Percentiles rank a stretch among this genome's conserved stretches.
Evolutionary conservation across 35 echinoderm and acorn worm species (phyloP).

Genomic region (Apostichopus californicus): DNA sequence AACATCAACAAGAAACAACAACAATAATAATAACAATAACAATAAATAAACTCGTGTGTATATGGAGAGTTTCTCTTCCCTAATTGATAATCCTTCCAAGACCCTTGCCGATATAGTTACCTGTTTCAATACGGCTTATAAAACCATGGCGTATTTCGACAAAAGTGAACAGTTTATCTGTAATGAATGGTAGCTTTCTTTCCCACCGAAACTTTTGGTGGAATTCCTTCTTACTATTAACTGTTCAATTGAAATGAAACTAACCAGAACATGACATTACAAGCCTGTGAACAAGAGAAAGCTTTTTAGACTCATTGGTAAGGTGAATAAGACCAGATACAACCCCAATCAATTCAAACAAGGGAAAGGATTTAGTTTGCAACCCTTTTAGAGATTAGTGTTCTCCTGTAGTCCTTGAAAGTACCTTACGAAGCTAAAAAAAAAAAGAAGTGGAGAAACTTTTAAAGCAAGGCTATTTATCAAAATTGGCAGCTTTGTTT

Average conservation of each 20-base stretch:
- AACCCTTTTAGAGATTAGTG: background rate
- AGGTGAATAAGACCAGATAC: constrained; percentile 35
- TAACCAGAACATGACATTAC: constrained; percentile 22
- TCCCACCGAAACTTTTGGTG: background rate
- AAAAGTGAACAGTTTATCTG: background rate
- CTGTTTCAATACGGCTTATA: too few species aligned
- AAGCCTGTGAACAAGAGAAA: constrained; percentile 3
- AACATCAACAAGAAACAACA: too few species aligned
- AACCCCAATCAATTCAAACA: background rate
- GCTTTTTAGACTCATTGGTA: constrained; percentile 4
- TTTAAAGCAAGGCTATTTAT: background rate
- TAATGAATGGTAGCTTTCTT: background rate
- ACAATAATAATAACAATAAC: too few species aligned
- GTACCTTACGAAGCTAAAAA: background rate
- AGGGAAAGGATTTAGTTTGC: background rate
- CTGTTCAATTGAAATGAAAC: constrained; percentile 9
- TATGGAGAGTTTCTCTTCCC: too few species aligned
- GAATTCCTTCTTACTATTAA: background rate
- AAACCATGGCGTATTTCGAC: too few species aligned
- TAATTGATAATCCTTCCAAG: too few species aligned
- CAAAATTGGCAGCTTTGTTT: background rate
- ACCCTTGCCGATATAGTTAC: too few species aligned
- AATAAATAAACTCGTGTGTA: too few species aligned
- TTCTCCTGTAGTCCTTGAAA: background rate
- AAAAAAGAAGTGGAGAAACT: background rate